Base-by-base conservation (phyloP, 1,140 invertebrate species). In the Rhyacophila brunnea region DNA sequence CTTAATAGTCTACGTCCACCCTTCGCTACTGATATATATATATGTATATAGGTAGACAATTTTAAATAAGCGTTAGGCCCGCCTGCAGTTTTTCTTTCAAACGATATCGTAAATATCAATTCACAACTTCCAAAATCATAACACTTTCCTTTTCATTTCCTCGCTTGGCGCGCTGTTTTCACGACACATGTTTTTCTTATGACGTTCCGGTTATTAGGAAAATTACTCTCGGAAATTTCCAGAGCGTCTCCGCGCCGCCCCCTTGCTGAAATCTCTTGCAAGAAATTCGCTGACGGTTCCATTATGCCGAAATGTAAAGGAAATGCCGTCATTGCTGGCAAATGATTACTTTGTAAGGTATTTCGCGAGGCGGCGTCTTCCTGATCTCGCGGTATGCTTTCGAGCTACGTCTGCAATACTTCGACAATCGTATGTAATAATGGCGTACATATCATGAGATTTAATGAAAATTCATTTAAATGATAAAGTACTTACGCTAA, bases 151-250 rank as follows among this genome's bases (percentile, higher is more conserved):
- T 28, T 28, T 28, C 23, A 28, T 28, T 28, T 28, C 23, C 23
- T 28, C 23, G 23, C 23, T 3, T 9, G 4, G 23, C 23, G 3
- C 23, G 23, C 23, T 28, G 38, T 11, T n/a, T n/a, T n/a, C 15
- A 11, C 38, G 11, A n/a, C 38, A 15, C 38, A 40, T 40, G 38
- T 40, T 40, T 40, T 40, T 40, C 38, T 40, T 40, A 40, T 40
- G 3, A 40, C 11, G 38, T 40, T 40, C 38, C 38, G 38, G 38
- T 40, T 40, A 40, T 40, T 40, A 40, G 38, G 38, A 40, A 40
- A 40, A 40, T 40, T 40, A 40, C 38, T 15, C 38, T 40, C 38
- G 38, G 38, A 40, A 40, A 40, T 40, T 40, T 40, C 38, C n/a
- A 6, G 5, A 3, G 4, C 11, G 4, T 5, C 38, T 9, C 9